Evolutionary conservation across 1,140 invertebrate genomes (phyloP).

Genomic region (Bombus superbus): DNA sequence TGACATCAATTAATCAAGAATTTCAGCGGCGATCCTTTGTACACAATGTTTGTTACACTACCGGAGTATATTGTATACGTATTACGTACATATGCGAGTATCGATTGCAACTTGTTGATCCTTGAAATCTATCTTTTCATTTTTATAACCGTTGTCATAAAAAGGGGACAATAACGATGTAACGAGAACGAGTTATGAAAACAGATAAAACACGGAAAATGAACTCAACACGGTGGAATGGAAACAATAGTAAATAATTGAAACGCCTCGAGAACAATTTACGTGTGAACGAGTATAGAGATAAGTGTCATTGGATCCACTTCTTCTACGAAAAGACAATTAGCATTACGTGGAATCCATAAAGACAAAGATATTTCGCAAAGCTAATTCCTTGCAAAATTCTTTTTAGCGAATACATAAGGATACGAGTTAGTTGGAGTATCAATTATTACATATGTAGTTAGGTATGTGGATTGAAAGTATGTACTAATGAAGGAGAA

Average conservation of each 20-base stretch:
- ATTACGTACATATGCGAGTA: background rate
- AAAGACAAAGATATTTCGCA: background rate
- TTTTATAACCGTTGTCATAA: background rate
- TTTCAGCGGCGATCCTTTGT: background rate
- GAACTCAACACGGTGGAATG: background rate
- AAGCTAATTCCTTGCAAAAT: background rate
- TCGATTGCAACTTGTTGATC: background rate
- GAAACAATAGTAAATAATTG: background rate
- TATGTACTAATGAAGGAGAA: constrained; percentile 32
- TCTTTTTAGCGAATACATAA: constrained; percentile 1
- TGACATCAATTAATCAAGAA: background rate
- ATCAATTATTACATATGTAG: constrained; percentile 4
- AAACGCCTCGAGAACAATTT: background rate
- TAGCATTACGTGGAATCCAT: background rate
- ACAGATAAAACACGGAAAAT: background rate
- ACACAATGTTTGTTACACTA: background rate
- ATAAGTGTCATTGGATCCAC: background rate
- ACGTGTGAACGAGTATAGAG: background rate
- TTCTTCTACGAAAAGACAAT: background rate
- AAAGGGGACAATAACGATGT: background rate
- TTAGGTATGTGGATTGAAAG: constrained; percentile 20
- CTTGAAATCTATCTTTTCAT: constrained; percentile 13
- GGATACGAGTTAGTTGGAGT: background rate
- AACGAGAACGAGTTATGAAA: background rate
- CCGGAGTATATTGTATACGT: no score